Percentiles rank a stretch among this genome's conserved stretches.
These are phyloP conservation scores for Urechis unicinctus DNA, from an alignment of 2,888 invertebrate species.

Conservation along the genomic window DNA sequence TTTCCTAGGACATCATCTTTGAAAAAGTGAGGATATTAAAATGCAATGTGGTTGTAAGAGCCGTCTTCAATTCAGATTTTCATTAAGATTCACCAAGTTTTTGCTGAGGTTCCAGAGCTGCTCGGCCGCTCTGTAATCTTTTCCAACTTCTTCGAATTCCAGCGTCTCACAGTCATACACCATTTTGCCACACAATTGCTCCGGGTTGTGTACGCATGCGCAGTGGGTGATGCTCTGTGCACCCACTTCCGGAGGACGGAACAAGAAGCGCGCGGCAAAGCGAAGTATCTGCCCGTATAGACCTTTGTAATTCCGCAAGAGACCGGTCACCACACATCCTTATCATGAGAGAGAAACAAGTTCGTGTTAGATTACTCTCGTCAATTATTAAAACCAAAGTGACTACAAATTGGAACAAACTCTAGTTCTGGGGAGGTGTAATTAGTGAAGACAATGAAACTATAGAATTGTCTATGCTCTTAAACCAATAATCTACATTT, in stretches of 20 bases:
- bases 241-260: constrained; percentile 38
- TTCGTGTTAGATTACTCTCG: neutral
- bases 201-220: constrained; percentile 32
- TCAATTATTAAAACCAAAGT: neutral
- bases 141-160: neutral
- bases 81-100: too few relatives aligned
- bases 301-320: constrained; percentile 36
- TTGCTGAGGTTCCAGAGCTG: constrained; percentile 1
- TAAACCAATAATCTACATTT: too few relatives aligned
- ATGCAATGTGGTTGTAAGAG: too few relatives aligned
- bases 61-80: too few relatives aligned
- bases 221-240: constrained; percentile 38
- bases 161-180: constrained; percentile 25
- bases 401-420: too few relatives aligned
- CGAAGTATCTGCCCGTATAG: constrained; percentile 31
- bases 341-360: neutral
- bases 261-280: constrained; percentile 28
- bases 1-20: too few relatives aligned
- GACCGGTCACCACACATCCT: constrained; percentile 34
- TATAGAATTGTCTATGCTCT: too few relatives aligned
- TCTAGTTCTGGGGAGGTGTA: too few relatives aligned
- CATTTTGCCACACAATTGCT: constrained; percentile 31
- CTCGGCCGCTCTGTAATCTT: neutral
- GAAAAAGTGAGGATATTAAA: too few relatives aligned
- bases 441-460: too few relatives aligned